phyloP scores from a whole-genome alignment of 2,797 vertebrate genomes.

The Lacerta agilis region DNA sequence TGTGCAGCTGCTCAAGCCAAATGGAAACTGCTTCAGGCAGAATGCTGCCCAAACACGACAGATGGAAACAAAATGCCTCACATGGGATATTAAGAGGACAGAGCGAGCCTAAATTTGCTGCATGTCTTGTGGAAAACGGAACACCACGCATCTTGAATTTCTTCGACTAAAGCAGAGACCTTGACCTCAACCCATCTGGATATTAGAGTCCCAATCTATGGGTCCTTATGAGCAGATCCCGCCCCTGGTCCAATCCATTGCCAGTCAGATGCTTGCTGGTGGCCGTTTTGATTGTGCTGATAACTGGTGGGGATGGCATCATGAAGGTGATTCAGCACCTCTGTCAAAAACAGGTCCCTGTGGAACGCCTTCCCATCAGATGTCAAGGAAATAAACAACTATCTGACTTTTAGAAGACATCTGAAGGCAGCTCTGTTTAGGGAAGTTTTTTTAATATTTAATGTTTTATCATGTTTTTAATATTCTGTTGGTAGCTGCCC shows the following conservation, averaged over 20 bases:
- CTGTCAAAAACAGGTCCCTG: neutral
- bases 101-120: neutral
- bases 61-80: conserved; percentile 55
- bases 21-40: conserved; percentile 36
- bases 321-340: neutral
- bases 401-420: no score
- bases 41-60: conserved; percentile 36
- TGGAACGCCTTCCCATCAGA: no score
- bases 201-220: neutral
- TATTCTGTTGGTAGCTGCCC: no score
- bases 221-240: neutral
- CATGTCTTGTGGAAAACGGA: neutral
- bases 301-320: neutral
- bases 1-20: conserved; percentile 63
- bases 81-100: conserved; percentile 23
- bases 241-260: neutral
- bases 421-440: no score
- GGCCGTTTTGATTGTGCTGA: neutral
- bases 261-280: neutral
- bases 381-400: no score
- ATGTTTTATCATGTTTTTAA: no score
- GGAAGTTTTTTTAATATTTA: no score
- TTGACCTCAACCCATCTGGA: neutral
- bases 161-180: neutral
- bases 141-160: neutral